Evolutionary conservation across 2,888 invertebrate genomes (phyloP), one percentile per base, ranked within the genome.

Genomic region (Lithophane socia): DNA sequence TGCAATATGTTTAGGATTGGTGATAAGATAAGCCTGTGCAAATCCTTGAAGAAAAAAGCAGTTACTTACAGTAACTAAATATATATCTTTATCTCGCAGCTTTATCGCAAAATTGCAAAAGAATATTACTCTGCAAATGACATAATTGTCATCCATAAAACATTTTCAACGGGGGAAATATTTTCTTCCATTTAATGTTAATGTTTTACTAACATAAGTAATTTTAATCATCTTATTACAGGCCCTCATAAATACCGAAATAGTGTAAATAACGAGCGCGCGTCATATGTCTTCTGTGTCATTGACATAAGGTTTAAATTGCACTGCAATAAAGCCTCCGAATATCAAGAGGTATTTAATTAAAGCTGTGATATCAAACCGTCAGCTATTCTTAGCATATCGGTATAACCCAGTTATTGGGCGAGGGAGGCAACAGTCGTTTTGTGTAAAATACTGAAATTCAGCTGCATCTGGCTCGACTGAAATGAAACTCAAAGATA

Each of bases 391-490:
- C 29, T 56, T 42, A 56, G 56, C 54, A 52, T 77, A 77, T 67
- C 58, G n/a, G 29, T n/a, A 13, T 68, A 77, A 79, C 68, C 79
- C 29, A 77, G 52, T 61, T 79, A 54, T 54, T 68, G 79, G 29
- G 21, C 3, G 21, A n/a, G n/a, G 29, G 13, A 10, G 12, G 18
- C 10, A 16, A n/a, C 4, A 78, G 42, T 21, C 5, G n/a, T 37
- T 68, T n/a, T 37, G 37, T n/a, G 64, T 16, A 64, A 64, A 63
- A 63, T 60, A 68, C 61, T n/a, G 61, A 61, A 37, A n/a, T 37
- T 63, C 68, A 3, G 16, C 16, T 68, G 18, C 16, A 63, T 72
- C 47, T 60, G 21, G 4, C 24, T 37, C 12, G 4, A 29, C 49
- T 58, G 2, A 60, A 70, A 65, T 80, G 3, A 44, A 61, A 77